Conservation (phyloP, 2,797 vertebrate genomes). For the Macrochelys suwanniensis region DNA sequence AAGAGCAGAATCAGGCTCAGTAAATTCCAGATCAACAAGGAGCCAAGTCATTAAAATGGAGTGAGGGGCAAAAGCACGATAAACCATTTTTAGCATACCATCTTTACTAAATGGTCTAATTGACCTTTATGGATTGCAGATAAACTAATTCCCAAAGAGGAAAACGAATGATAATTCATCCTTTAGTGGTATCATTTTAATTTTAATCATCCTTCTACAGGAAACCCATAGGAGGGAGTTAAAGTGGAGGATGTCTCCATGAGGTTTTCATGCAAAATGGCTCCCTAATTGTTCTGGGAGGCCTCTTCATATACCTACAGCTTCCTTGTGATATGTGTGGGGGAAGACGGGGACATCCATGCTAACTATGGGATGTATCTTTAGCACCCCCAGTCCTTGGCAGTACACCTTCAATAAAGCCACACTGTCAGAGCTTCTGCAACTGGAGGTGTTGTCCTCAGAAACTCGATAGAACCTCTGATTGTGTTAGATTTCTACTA, state of each 20-base stretch:
- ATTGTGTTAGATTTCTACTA: neutral
- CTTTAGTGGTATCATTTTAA: neutral
- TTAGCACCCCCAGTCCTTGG: neutral
- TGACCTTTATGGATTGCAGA: constrained; percentile 1
- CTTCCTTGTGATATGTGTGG: neutral
- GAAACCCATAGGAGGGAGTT: neutral
- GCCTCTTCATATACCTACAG: neutral
- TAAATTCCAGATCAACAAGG: neutral
- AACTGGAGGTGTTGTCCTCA: neutral
- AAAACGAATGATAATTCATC: neutral
- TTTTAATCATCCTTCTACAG: neutral
- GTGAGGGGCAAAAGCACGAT: neutral
- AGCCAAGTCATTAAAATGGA: neutral
- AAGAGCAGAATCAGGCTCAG: neutral
- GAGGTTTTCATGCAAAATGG: neutral
- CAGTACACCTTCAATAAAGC: neutral
- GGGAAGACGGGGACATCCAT: neutral
- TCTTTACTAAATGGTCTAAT: neutral
- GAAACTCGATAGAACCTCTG: neutral
- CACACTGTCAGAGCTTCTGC: neutral
- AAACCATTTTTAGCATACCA: neutral
- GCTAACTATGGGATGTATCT: neutral
- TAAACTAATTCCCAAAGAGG: neutral
- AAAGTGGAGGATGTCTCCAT: neutral
- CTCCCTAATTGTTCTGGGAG: neutral